Evolutionary conservation across 1,140 invertebrate species (phyloP), one percentile per base, ranked within the genome.

Genomic region (Brachionus paranguensis): DNA sequence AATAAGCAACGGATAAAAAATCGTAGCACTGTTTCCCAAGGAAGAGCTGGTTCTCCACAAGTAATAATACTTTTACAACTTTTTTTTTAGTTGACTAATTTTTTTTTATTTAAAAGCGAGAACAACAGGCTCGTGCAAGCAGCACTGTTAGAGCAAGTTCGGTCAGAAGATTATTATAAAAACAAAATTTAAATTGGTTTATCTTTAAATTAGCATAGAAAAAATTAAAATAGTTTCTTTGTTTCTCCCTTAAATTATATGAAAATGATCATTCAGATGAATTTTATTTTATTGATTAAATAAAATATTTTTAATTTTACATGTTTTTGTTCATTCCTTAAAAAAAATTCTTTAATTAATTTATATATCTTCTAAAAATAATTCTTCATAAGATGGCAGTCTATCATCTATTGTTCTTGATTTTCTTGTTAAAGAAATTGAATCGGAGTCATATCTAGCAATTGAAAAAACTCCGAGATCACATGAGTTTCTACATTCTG

Each of bases 1-100:
- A 93, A 94, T 90, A 99, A 99, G 92, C 94, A 98, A 92, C 95
- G 97, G 88, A 95, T 96, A 89, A 98, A 97, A 92, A 92, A 92
- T 86, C 95, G 95, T 90, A 95, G 96, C 90, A 94, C 93, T 20
- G 53, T 60, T 60, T 60, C 53, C 20, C 53, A 60, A 60, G 53
- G 53, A 60, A 60, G 53, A 60, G 53, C 53, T 60, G 10, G 53
- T 60, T 60, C 53, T 60, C 53, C 53, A 6, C 53, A 60, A 60
- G 53, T 60, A 60, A 17, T 14, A 3, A 17, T 1, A 53, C 6
- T 14, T 14, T 53, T 2, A 17, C 4, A 55, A n/a, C n/a, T 17
- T 55, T 24, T 55, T 17, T 17, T 55, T 60, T 8, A 11, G 7
- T 60, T 27, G 10, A 60, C 1, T 20, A 60, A 60, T 12, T 47